Evolutionary conservation across 2,888 invertebrate species (phyloP).

Genomic region (Melinaea menophilus): DNA sequence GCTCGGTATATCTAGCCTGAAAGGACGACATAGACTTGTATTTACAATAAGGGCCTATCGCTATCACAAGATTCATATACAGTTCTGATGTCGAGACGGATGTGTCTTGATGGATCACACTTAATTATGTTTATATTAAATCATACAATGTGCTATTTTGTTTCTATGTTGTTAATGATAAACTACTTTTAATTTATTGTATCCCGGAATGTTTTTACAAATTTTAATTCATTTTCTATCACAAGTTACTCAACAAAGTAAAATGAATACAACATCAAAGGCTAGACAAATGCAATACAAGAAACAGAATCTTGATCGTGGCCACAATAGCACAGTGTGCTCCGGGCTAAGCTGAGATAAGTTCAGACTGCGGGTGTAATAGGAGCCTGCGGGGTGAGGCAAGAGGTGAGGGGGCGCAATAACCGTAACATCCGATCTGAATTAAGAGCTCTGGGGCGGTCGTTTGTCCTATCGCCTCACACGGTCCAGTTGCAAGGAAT

Average conservation of each 20-base stretch:
- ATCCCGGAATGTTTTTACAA: too few relatives aligned
- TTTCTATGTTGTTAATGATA: too few relatives aligned
- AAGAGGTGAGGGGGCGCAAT: constrained; percentile 7
- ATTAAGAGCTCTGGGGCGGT: constrained; percentile 20
- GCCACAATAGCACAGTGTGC: constrained; percentile 4
- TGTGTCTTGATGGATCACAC: neutral
- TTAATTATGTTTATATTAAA: neutral
- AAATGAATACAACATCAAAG: constrained; percentile 4
- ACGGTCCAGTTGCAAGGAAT: constrained; percentile 8
- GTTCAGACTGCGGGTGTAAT: constrained; percentile 10
- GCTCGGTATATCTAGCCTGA: neutral
- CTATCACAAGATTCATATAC: neutral
- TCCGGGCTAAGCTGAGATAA: constrained; percentile 9
- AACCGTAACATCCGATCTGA: constrained; percentile 22
- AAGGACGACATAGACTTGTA: neutral
- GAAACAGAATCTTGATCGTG: constrained; percentile 6
- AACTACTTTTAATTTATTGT: too few relatives aligned
- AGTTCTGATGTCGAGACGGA: neutral
- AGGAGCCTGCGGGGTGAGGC: neutral
- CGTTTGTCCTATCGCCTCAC: constrained; percentile 13
- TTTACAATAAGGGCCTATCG: neutral
- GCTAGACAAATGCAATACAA: neutral
- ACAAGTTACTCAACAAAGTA: neutral
- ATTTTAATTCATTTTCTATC: too few relatives aligned
- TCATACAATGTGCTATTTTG: neutral